Conservation (phyloP, 92 coral and sea anemone species). For the Hydrozoanthus gracilis region DNA sequence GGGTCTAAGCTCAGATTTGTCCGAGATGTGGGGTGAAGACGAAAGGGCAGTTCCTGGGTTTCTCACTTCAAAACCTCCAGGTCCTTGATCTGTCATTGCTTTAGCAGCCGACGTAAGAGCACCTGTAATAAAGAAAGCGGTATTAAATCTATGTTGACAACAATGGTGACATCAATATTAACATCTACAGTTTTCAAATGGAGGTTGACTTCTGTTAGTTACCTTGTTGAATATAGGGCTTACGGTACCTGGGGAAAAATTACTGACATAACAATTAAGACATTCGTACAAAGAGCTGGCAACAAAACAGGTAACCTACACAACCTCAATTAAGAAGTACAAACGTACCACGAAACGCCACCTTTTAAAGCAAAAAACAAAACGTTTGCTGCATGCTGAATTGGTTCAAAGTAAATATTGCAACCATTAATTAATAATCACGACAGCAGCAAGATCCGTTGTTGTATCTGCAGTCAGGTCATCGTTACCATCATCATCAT, state of each 20-base stretch:
- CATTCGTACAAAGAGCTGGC: no score
- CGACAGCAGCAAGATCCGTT: background rate
- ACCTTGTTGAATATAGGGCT: no score
- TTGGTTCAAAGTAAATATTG: no score
- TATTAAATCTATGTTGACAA: background rate
- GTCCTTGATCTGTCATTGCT: constrained; percentile 56
- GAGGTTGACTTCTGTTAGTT: no score
- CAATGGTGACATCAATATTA: background rate
- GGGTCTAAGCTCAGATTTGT: background rate
- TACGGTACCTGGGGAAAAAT: no score
- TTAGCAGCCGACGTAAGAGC: constrained; percentile 72
- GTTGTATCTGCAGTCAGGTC: background rate
- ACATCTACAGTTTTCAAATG: background rate
- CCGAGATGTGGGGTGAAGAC: background rate
- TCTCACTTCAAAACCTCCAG: constrained; percentile 39
- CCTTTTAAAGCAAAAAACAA: no score
- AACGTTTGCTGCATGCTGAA: no score
- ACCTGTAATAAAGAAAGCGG: background rate
- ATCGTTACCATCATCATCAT: background rate
- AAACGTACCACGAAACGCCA: no score
- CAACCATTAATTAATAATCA: background rate
- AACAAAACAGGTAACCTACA: no score
- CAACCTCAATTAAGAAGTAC: no score
- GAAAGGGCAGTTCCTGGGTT: constrained; percentile 16
- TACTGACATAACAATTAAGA: no score